Base-by-base conservation (phyloP, 1,140 invertebrate species). In the Aplysia californica region DNA sequence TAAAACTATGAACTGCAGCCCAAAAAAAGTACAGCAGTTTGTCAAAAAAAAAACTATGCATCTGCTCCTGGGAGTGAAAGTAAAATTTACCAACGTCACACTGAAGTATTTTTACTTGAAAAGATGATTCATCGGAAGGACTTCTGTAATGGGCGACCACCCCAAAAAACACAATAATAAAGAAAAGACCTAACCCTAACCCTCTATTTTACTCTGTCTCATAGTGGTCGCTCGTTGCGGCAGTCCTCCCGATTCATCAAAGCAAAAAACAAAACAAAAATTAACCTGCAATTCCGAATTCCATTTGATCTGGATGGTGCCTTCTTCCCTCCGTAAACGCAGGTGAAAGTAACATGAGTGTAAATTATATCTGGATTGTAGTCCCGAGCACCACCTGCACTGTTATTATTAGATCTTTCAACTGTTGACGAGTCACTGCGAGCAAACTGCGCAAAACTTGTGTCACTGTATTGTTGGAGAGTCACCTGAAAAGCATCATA, bases 401-500 rank as follows among this genome's bases (percentile, higher is more conserved):
- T 31, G n/a, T n/a, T n/a, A n/a, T n/a, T n/a, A n/a, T n/a, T n/a
- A n/a, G n/a, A n/a, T n/a, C 61, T 72, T 29, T 72, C 70, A 59
- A 72, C 70, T 26, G 70, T 36, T 6, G 55, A 58, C 29, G 70
- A 72, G 29, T 72, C 70, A 21, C 59, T 61, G 59, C 70, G 50
- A 35, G 55, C 33, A 72, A 72, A 72, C 70, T 72, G 70, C 21
- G 61, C 58, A 29, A 72, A 72, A 55, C 61, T 33, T 4, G 55
- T 61, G 26, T 72, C 70, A 26, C 61, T 58, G 41, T 72, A 72
- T 26, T 72, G 70, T 26, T 72, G 55, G 55, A 72, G 59, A 33
- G 70, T 36, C 21, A 58, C 70, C 61, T 72, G 70, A 61, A 72
- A 72, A 23, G 70, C 70, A 39, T 72, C 70, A 41, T 61, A 72